Base-by-base conservation (phyloP, 2,797 vertebrate species). In the Netta rufina region DNA sequence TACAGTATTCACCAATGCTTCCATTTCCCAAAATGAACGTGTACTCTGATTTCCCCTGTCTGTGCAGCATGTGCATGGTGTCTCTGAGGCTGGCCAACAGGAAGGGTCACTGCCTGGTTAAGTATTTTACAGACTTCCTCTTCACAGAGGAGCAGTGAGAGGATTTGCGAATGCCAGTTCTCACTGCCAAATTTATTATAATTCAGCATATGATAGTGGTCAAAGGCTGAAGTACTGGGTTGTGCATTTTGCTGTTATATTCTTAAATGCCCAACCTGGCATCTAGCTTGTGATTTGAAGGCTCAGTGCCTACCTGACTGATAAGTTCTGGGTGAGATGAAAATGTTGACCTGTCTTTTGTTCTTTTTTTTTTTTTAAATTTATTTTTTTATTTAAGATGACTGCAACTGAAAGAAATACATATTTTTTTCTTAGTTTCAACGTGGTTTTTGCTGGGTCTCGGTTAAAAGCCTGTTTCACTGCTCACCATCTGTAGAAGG, bases 61-160 rank as follows among this genome's bases (percentile, higher is more conserved):
- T 77, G 58, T 43, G 77, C 60, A 84, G 21, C 79, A 43, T 2
- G 13, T 92, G 70, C 22, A 3, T 33, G 58, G 24, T 89, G 67
- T 76, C 49, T 88, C 49, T 93, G 85, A 77, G 79, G 62, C 65
- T 61, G n/a, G 33, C 73, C 87, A 92, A 49, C 43, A 76, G 90
- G 83, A 95, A 74, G 82, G 79, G 75, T 92, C 67, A 66, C 33
- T 92, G 85, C 27, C 51, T 78, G 84, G 47, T 86, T 96, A 81
- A 71, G 70, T 85, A 57, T 71, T 95, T 66, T 79, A 75, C 80
- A 89, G 72, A 53, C 58, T 95, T 96, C 58, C 47, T 92, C 25
- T 84, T 91, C 30, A 36, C 2, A 4, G 80, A 89, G 54, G 13
- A 93, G 84, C 19, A 36, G 5, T 17, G 53, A 79, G 41, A 70